These are phyloP conservation scores for Coreoperca whiteheadi DNA, from an alignment of 2,113 vertebrate genomes.

Conservation along the genomic window DNA sequence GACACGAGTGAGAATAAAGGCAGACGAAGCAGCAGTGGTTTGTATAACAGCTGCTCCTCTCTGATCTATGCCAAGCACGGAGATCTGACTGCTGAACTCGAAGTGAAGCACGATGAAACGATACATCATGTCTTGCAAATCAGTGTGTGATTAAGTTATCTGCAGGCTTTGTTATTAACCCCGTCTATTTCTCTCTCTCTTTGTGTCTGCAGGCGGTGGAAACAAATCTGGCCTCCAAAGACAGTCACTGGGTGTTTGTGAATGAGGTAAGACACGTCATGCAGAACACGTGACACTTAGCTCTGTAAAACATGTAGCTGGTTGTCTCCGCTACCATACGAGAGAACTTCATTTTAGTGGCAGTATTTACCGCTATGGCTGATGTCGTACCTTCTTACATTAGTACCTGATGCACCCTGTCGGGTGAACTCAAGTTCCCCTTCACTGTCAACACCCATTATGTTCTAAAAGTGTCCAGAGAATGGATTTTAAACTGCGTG, in stretches of 20 bases:
- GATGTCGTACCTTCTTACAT: no score
- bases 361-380: no score
- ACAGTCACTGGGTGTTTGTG: slow-evolving; percentile 99
- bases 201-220: slow-evolving; percentile 93
- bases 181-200: neutral
- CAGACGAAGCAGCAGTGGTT: neutral
- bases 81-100: neutral
- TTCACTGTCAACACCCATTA: no score
- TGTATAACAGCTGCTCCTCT: neutral
- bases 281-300: neutral
- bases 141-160: neutral
- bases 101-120: neutral
- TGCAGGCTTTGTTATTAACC: neutral
- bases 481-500: no score
- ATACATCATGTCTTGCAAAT: no score
- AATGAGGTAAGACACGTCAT: slow-evolving; percentile 91
- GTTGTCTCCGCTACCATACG: neutral
- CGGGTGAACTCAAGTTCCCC: no score
- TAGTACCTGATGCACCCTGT: no score
- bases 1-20: slow-evolving; percentile 10
- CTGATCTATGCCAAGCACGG: neutral
- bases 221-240: slow-evolving; percentile 98
- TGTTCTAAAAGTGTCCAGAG: no score
- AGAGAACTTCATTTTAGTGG: no score
- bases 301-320: neutral